Conservation (phyloP, 2,888 invertebrate genomes). For the Hemaris fuciformis region DNA sequence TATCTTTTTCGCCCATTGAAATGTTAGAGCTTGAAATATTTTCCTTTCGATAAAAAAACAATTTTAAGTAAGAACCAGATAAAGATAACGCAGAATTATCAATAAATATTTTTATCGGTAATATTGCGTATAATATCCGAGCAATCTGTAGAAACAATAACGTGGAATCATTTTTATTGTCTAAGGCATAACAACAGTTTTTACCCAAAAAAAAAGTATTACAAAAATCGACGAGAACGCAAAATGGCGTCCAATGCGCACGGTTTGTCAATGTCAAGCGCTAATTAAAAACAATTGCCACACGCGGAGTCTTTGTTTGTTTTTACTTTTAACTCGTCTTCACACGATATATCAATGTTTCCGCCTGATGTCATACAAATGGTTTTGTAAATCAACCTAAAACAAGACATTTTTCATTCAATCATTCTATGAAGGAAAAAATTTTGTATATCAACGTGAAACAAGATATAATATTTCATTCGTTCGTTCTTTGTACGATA, state of each 20-base stretch:
- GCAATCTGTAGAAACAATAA: too few relatives aligned
- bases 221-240: neutral
- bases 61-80: too few relatives aligned
- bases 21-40: too few relatives aligned
- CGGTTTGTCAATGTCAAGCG: constrained; percentile 24
- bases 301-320: constrained; percentile 7
- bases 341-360: neutral
- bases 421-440: neutral
- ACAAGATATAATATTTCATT: too few relatives aligned
- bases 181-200: neutral
- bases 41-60: too few relatives aligned
- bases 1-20: too few relatives aligned
- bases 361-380: neutral
- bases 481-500: too few relatives aligned
- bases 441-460: too few relatives aligned
- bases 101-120: too few relatives aligned
- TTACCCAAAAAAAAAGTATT: neutral
- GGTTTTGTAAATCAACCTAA: neutral
- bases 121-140: too few relatives aligned
- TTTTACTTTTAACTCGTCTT: constrained; percentile 4
- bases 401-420: neutral
- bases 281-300: constrained; percentile 13
- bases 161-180: neutral
- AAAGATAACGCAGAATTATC: too few relatives aligned
- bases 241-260: constrained; percentile 3